phyloP scores from a whole-genome alignment of 2,888 invertebrate species.

The Alloplasta piceator region DNA sequence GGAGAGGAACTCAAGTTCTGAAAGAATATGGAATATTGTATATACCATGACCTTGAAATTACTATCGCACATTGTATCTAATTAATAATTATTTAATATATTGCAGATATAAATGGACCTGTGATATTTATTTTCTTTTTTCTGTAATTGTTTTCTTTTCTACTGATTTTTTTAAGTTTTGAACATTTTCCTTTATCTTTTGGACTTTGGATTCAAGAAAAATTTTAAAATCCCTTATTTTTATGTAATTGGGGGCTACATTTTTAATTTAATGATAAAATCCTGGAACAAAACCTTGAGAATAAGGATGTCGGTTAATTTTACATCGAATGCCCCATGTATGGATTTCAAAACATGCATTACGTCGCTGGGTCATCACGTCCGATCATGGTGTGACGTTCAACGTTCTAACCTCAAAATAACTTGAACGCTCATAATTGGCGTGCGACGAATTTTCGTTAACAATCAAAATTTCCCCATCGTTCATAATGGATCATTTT shows the following conservation, averaged over 20 bases:
- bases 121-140: constrained; percentile 33
- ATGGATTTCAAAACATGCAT: no score
- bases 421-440: no score
- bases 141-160: constrained; percentile 4
- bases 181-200: constrained; percentile 1
- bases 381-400: no score
- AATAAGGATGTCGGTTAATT: no score
- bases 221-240: no score
- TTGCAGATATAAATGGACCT: constrained; percentile 77
- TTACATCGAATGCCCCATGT: no score
- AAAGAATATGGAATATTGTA: constrained; percentile 73
- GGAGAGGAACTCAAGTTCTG: constrained; percentile 25
- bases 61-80: constrained; percentile 80
- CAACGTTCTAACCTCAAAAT: no score
- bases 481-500: constrained; percentile 76
- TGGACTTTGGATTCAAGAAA: neutral
- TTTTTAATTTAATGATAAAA: no score
- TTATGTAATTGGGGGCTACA: constrained; percentile 25
- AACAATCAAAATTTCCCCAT: no score
- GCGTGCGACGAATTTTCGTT: no score
- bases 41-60: constrained; percentile 77
- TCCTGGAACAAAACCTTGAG: no score
- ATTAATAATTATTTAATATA: constrained; percentile 82
- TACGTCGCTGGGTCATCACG: no score
- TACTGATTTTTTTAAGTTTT: neutral